Base-by-base conservation (phyloP, 2,113 vertebrate genomes). In the Hippocampus guttulatus region DNA sequence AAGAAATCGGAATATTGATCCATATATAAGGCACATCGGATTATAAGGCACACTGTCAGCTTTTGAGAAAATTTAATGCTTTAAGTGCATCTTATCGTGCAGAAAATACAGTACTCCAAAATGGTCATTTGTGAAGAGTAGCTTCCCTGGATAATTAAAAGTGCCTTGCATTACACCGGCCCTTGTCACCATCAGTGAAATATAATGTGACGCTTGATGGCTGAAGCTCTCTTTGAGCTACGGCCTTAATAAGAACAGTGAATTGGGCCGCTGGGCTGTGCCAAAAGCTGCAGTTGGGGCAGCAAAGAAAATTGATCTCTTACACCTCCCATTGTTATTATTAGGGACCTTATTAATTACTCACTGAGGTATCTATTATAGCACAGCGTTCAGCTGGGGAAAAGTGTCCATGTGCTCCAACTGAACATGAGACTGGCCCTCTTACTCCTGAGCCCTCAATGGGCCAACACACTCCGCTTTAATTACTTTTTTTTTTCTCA, bases 321-420 rank as follows among this genome's bases (percentile, higher is more conserved):
- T 82, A 81, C 84, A 82, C 75, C 82, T 87, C 75, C 71, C 75
- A 67, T 79, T 87, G 87, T 88, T 92, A 92, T 89, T 90, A 91
- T 89, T 91, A 92, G 90, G 14, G 81, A 82, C 65, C 68, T 84
- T 87, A 91, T 90, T 90, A 92, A 91, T 92, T 91, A 90, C 88
- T 85, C 83, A 85, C 76, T 73, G 83, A 75, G 74, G 78, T 89
- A 83, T 90, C 78, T 91, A 88, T 89, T 89, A 88, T 88, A 89
- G 88, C 81, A 70, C 76, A 84, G 88, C 85, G 85, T 84, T 84
- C 80, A 90, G 86, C 87, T 86, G 85, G 81, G 82, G 75, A 69
- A 76, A 15, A 15, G 57, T 38, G 51, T 74, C 71, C 73, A 55
- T 58, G 81, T 51, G 63, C 67, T 54, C 68, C 73, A 55, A 33